A percentile compares a stretch with the other conserved stretches of the same genome.
These are phyloP conservation scores for Mus minutoides DNA, from an alignment of 2,797 vertebrate genomes.

Conservation along the genomic window DNA sequence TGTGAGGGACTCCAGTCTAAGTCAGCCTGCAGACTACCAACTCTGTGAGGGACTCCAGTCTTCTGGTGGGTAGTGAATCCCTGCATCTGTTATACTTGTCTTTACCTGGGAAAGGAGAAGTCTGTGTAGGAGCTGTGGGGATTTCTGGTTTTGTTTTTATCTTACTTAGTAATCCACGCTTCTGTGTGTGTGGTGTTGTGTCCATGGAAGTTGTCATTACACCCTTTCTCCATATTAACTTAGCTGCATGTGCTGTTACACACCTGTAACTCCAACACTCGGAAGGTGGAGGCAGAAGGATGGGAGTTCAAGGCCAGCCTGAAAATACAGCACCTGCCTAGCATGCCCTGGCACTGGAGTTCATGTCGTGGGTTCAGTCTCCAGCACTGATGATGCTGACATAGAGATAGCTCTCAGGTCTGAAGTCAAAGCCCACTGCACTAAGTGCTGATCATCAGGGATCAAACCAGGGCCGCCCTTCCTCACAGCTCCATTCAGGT, in stretches of 20 bases:
- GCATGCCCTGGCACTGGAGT: too few species aligned
- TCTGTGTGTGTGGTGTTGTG: neutral
- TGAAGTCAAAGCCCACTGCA: neutral
- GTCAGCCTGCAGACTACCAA: neutral
- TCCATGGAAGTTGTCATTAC: neutral
- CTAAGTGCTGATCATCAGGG: neutral
- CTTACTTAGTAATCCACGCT: constrained; percentile 3
- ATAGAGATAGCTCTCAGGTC: neutral
- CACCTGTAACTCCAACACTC: neutral
- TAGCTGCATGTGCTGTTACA: neutral
- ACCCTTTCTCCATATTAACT: neutral
- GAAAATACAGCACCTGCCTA: neutral
- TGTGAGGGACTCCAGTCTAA: neutral
- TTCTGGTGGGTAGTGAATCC: neutral
- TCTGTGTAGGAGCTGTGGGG: neutral
- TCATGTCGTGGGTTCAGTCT: neutral
- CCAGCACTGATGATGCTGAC: neutral
- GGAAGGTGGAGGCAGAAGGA: neutral
- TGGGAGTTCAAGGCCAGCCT: neutral
- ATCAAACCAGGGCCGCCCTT: neutral
- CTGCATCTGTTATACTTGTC: neutral
- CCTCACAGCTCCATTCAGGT: neutral
- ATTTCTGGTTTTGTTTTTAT: constrained; percentile 14
- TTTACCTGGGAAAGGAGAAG: constrained; percentile 30
- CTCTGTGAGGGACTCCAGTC: neutral